Evolutionary conservation across 2,113 vertebrate genomes (phyloP).

Genomic region (Cochlearius cochlearius): DNA sequence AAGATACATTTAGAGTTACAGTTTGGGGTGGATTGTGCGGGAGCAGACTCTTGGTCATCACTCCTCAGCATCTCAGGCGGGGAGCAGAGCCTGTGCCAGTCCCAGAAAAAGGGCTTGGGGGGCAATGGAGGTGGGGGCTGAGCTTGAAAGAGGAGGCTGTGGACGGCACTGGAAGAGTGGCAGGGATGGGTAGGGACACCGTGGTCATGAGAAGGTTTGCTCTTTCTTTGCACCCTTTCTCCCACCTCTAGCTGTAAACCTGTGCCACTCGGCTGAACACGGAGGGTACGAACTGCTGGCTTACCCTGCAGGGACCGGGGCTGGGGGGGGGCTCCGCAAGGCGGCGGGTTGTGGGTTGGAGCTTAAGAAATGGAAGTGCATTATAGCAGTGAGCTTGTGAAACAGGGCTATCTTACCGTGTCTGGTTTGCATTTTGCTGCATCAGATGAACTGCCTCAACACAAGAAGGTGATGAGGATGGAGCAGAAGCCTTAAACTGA

Average conservation of each 20-base stretch:
- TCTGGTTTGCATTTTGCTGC: background rate
- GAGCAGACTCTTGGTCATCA: background rate
- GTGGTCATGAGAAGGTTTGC: background rate
- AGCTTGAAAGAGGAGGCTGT: background rate
- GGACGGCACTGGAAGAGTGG: background rate
- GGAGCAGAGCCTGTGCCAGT: background rate
- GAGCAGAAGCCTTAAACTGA: background rate
- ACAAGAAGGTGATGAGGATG: background rate
- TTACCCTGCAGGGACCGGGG: background rate
- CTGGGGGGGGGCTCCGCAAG: background rate
- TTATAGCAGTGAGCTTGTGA: background rate
- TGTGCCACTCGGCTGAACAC: accelerated
- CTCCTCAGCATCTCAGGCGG: accelerated
- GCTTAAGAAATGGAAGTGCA: background rate
- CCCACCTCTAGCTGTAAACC: background rate
- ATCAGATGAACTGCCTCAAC: background rate
- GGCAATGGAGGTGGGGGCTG: background rate
- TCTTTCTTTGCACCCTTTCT: background rate
- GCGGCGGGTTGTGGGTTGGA: background rate
- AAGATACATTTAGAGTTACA: slow-evolving; percentile 1
- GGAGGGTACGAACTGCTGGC: background rate
- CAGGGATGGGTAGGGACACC: background rate
- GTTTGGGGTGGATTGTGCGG: background rate
- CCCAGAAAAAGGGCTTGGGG: background rate
- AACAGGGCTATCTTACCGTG: background rate